A percentile compares a stretch with the other conserved stretches of the same genome.
Evolutionary conservation across 2,113 vertebrate genomes (phyloP).

Genomic region (Nematolebias whitei): DNA sequence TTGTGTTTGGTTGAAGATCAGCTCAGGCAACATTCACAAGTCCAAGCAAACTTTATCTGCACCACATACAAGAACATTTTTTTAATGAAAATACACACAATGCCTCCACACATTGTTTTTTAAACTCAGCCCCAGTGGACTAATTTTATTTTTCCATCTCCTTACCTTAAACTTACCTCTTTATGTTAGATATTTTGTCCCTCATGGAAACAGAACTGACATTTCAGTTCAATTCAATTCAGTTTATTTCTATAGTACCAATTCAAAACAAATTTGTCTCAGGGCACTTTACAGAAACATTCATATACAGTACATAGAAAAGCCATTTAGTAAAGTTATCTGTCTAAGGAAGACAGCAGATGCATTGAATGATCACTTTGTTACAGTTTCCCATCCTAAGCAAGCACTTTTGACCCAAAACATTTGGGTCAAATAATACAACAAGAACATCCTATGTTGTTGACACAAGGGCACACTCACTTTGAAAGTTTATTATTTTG

Average conservation of each 20-base stretch:
- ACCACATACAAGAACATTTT: conserved; percentile 59
- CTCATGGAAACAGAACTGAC: conserved; percentile 53
- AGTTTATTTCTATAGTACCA: no score
- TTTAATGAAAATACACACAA: conserved; percentile 47
- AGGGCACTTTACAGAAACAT: no score
- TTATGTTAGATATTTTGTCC: conserved; percentile 39
- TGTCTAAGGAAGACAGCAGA: no score
- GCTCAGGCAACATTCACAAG: conserved; percentile 60
- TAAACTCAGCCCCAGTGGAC: conserved; percentile 31
- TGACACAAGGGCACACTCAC: conserved; percentile 30
- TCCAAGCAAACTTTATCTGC: conserved; percentile 55
- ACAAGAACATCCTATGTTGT: conserved; percentile 33
- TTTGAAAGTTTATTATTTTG: conserved; percentile 11
- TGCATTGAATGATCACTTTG: no score
- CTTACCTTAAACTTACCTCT: conserved; percentile 39
- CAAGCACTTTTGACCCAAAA: no score
- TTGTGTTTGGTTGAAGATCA: conserved; percentile 69
- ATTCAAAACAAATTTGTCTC: no score
- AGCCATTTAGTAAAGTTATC: no score
- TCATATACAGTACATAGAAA: no score
- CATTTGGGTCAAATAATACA: conserved; percentile 43
- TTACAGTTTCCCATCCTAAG: no score
- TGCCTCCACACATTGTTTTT: conserved; percentile 16
- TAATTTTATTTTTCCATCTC: conserved; percentile 56
- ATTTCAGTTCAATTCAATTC: no score